Percentiles rank a stretch among this genome's conserved stretches.
These are phyloP conservation scores for Brachymystax lenok DNA, from an alignment of 2,797 vertebrate species.

Conservation along the genomic window DNA sequence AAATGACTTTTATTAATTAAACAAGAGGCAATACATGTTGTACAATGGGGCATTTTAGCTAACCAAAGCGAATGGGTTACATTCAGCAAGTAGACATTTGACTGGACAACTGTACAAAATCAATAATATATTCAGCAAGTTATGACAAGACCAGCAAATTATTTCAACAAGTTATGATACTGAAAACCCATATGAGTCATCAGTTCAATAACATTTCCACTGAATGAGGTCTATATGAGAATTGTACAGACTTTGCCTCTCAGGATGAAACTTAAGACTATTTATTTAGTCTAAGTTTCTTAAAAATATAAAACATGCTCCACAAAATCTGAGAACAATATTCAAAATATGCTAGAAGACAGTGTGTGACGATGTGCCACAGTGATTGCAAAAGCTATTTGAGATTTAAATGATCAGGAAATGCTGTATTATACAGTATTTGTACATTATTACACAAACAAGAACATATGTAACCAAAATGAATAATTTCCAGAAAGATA, in stretches of 20 bases:
- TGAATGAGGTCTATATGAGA: background rate
- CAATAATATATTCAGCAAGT: background rate
- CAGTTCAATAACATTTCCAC: background rate
- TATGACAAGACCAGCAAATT: background rate
- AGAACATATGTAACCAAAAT: background rate
- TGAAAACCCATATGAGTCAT: background rate
- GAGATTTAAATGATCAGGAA: background rate
- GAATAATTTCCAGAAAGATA: background rate
- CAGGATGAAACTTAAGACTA: background rate
- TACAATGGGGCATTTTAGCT: background rate
- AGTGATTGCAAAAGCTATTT: too few species aligned
- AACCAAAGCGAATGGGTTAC: background rate
- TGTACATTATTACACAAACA: background rate
- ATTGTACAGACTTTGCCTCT: background rate
- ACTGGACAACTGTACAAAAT: background rate
- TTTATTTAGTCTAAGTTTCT: background rate
- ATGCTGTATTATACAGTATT: background rate
- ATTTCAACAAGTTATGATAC: background rate
- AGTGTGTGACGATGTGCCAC: background rate
- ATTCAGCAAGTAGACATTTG: background rate
- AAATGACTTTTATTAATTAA: background rate
- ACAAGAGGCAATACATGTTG: background rate
- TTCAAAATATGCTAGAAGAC: background rate
- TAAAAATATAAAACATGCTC: background rate
- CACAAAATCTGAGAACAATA: background rate